Evolutionary conservation across 2,888 invertebrate genomes (phyloP).

Genomic region (Drepanosiphum platanoidis): DNA sequence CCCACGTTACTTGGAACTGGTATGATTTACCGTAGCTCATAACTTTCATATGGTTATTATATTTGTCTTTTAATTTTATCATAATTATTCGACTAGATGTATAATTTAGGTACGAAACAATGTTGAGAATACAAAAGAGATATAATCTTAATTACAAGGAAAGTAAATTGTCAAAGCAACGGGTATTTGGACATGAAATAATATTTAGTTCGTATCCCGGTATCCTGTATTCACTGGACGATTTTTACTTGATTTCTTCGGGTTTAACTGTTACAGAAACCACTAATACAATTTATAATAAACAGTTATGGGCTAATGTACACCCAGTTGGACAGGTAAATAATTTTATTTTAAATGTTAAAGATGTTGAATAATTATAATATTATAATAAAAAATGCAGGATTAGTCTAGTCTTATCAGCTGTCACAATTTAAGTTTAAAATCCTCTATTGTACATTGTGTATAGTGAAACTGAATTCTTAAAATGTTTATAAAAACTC

Average conservation of each 20-base stretch:
- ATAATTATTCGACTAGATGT: slow-evolving; percentile 65
- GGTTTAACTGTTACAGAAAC: slow-evolving; percentile 79
- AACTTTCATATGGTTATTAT: too few relatives aligned
- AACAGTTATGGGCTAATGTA: slow-evolving; percentile 74
- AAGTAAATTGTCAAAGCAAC: slow-evolving; percentile 70
- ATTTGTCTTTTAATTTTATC: too few relatives aligned
- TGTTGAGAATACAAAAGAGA: slow-evolving; percentile 85
- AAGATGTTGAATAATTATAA: background rate
- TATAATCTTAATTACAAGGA: slow-evolving; percentile 80
- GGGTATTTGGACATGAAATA: slow-evolving; percentile 76
- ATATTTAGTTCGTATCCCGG: slow-evolving; percentile 88
- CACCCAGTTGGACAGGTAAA: slow-evolving; percentile 42
- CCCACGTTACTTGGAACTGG: slow-evolving; percentile 77
- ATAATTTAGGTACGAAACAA: slow-evolving; percentile 75
- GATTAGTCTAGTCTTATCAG: background rate
- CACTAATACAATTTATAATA: slow-evolving; percentile 79
- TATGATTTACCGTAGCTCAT: slow-evolving; percentile 64
- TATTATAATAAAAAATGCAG: background rate
- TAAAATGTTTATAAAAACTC: background rate
- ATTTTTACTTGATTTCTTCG: slow-evolving; percentile 77
- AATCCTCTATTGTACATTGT: background rate
- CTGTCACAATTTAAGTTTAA: background rate
- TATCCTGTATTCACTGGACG: slow-evolving; percentile 82
- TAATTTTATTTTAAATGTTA: background rate
- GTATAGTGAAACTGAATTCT: background rate